Base-by-base conservation (phyloP, 2,113 vertebrate species). In the Amia ocellicauda region DNA sequence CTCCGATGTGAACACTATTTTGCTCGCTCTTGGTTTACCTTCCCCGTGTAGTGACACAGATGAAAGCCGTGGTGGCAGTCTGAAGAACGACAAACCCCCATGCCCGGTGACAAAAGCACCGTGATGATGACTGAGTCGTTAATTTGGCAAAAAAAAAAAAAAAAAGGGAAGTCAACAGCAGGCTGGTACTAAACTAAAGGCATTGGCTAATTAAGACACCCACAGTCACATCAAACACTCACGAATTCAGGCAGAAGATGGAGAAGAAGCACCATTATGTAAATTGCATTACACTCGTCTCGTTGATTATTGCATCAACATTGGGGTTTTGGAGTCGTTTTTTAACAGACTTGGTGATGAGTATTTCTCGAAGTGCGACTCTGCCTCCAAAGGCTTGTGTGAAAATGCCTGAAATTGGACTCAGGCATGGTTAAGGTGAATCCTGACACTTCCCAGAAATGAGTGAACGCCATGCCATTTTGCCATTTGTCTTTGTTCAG, bases 281-380 rank as follows among this genome's bases (percentile, higher is more conserved):
- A 85, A 86, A 86, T 82, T 72, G 79, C 80, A 86, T 90, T 88
- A 86, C 81, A 88, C 81, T 68, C 79, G 40, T 74, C 70, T 79
- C 81, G 82, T 83, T 85, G 83, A 88, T 85, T 78, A 73, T 88
- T 90, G 84, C 85, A 90, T 88, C 88, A n/a, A 88, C 83, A 78
- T 84, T 86, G 80, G 79, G 81, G 80, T 78, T 74, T 24, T 73
- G 68, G 71, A 70, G 73, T 78, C 69, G 76, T 78, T 76, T 77
- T 73, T 41, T 77, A 73, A 67, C 75, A 78, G 74, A 76, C 78
- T 80, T 76, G 78, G 76, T 74, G 74, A 75, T 67, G 75, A 77
- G 76, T 71, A 54, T 55, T 54, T 51, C 24, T 24, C 59, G 45
- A 26, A 60, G 14, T 47, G 36, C 17, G 8, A 26, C 19, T 22